Evolutionary conservation across 2,888 invertebrate genomes (phyloP), one percentile per base, ranked within the genome.

Genomic region (Drosophila eohydei): DNA sequence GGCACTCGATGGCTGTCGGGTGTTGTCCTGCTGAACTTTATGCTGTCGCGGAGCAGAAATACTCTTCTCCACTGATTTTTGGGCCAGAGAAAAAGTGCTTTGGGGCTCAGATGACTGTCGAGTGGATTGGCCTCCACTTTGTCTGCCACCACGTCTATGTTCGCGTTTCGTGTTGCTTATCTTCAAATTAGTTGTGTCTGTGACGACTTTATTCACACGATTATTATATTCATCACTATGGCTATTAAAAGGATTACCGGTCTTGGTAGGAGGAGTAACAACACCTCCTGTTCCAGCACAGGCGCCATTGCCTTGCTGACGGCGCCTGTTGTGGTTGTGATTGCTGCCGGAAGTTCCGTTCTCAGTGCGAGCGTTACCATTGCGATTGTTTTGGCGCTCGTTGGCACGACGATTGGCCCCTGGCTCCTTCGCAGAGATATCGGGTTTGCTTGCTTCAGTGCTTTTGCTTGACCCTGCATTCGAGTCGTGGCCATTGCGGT

Each of bases 131-230:
- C 61, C 58, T n/a, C 46, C 54, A 5, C 57, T 48, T 28, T 61
- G 73, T 3, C 55, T 72, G 8, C 72, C 62, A 14, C 66, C 77
- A 26, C 89, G 78, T 16, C 62, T 66, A n/a, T 72, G 63, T 5
- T 85, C 87, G 36, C 62, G 74, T 64, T 78, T 82, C 50, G 58
- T 64, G 75, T 84, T 66, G 86, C 78, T 81, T 32, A 93, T 75
- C 78, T 90, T 91, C 30, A 92, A 60, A 72, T 91, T 92, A 2
- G 90, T 81, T 7, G 92, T 78, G 32, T 86, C 87, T 11, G 71
- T 70, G 16, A 73, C 66, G 6, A 81, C 70, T 69, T 81, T 85
- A 41, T 43, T 86, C 36, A 85, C 43, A 21, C 78, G 83, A 21
- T 60, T 74, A 21, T 66, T 72, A 30, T 72, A 75, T 8, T 86